Percentiles rank a stretch among this genome's conserved stretches.
Conservation (phyloP, 1,140 invertebrate genomes). For the Hyles euphorbiae region DNA sequence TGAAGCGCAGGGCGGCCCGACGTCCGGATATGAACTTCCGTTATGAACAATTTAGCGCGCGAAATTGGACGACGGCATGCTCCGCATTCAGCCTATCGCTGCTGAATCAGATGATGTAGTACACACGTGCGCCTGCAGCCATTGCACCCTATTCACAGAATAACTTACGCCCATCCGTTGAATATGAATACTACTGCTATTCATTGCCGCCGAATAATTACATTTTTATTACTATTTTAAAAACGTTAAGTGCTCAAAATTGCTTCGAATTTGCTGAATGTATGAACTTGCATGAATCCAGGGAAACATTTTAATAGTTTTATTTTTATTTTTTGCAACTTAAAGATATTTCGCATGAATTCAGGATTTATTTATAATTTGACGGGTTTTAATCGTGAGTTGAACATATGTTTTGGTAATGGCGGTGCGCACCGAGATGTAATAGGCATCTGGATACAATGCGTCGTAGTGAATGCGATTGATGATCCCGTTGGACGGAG, state of each 20-base stretch:
- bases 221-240: slow-evolving; percentile 50
- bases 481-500: slow-evolving; percentile 35
- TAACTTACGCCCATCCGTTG: slow-evolving; percentile 40
- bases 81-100: slow-evolving; percentile 54
- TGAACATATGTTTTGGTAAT: too few species aligned
- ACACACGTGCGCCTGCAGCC: slow-evolving; percentile 38
- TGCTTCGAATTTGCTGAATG: background rate
- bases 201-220: slow-evolving; percentile 46
- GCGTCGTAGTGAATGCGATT: slow-evolving; percentile 30
- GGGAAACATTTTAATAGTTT: too few species aligned
- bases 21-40: slow-evolving; percentile 79
- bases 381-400: too few species aligned
- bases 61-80: slow-evolving; percentile 75
- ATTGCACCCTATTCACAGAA: slow-evolving; percentile 51
- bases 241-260: slow-evolving; percentile 28
- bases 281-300: too few species aligned
- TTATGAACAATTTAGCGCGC: slow-evolving; percentile 79
- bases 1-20: slow-evolving; percentile 61
- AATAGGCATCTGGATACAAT: slow-evolving; percentile 6
- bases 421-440: background rate
- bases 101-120: slow-evolving; percentile 48
- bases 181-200: slow-evolving; percentile 55
- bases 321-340: too few species aligned
- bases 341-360: too few species aligned
- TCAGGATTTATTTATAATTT: too few species aligned